Evolutionary conservation across 2,888 invertebrate genomes (phyloP), one percentile per base, ranked within the genome.

Genomic region (Stenichneumon culpator): DNA sequence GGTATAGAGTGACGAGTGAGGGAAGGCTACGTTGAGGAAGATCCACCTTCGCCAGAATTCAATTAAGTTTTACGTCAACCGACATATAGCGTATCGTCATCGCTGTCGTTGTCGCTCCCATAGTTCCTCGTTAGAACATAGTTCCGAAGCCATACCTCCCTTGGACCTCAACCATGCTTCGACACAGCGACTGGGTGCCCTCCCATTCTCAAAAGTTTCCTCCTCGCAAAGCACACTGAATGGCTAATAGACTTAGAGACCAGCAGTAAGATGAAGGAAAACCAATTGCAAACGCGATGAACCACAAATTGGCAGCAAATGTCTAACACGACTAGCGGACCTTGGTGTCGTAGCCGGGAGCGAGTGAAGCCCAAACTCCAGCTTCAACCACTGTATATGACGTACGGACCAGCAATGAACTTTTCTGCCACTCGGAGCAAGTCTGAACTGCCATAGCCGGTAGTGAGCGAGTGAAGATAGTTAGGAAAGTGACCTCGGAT

Each of bases 211-310:
- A 57, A 70, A 80, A 82, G 80, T 80, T 72, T 74, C 19, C 70
- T 75, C 54, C 74, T 83, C 77, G 25, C 75, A 57, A 60, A 67
- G 80, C 22, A 44, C 19, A 9, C 22, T 2, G 54, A 47, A 77
- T 50, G 73, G 78, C 78, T 78, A 78, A 81, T 84, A 73, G 68
- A 86, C 81, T 70, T 68, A 72, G 73, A 78, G 84, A 73, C 73
- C 82, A 86, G 86, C 84, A 83, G 82, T 88, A 86, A 88, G 84
- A 84, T 88, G 86, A 85, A 77, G 88, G 89, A 89, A 92, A 92
- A 91, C 91, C 90, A 92, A 92, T 92, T 92, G 92, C 88, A 89
- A 88, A 88, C 83, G 87, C 90, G 90, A 92, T 90, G 88, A 89
- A 88, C 90, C 89, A 89, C 90, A 90, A 91, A 91, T 57, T 89